Evolutionary conservation across 2,888 invertebrate species (phyloP), one percentile per base, ranked within the genome.

Genomic region (Drosophila merina): DNA sequence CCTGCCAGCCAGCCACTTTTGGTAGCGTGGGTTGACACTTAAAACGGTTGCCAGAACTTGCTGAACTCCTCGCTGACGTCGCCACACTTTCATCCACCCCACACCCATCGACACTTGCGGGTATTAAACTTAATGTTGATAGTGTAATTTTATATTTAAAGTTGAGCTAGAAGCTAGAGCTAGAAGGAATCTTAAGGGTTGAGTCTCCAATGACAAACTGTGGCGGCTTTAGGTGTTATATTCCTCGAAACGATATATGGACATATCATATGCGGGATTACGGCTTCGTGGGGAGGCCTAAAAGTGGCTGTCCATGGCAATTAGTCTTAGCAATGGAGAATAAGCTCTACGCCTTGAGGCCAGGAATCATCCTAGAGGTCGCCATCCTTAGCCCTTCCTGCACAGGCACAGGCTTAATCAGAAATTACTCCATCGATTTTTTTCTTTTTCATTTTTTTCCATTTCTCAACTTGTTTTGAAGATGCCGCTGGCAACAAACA

Each of bases 111-210:
- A 50, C 74, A 86, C 88, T 88, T 84, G 88, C 84, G 88, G 88
- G 88, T 85, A 87, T 85, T 87, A 85, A 87, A 82, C 87, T 75
- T 88, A 87, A 87, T 87, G 88, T 85, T 85, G 86, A 85, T 85
- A 88, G 88, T 85, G 88, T 85, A 85, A 85, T 85, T 88, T 85
- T 87, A 88, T 85, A 85, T 88, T 88, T 82, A 82, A 73, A 72
- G 75, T 20, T 20, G 20, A 20, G 59, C 74, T 20, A 20, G 25
- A 10, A 48, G n/a, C 57, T 36, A 58, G n/a, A n/a, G n/a, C n/a
- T n/a, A n/a, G n/a, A n/a, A n/a, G 72, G 62, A 64, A 54, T 48
- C 49, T 44, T 71, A 73, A 78, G 88, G 85, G 84, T 88, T 87
- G 78, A 28, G 58, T 58, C 51, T 70, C 42, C 14, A 20, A 48